Base-by-base conservation (phyloP, 2,888 invertebrate species). In the Lamellibrachia satsuma region DNA sequence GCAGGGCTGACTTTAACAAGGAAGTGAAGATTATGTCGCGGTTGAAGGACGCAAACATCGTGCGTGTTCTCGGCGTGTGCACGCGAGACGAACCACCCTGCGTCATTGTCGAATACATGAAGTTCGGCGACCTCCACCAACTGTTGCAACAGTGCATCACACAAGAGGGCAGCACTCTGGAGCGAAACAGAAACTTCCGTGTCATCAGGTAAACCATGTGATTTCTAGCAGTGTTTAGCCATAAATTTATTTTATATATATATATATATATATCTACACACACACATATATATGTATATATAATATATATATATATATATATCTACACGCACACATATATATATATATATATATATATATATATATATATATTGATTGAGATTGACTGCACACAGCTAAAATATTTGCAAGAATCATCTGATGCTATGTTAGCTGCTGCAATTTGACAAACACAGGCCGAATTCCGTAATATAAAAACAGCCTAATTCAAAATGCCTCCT, bases 91-190 rank as follows among this genome's bases (percentile, higher is more conserved):
- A 98, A 95, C 98, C 98, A 7, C 98, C 98, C 95, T 98, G 98
- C 96, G 98, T 98, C 95, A 97, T 98, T n/a, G 97, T 98, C 95
- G 98, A 98, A 96, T 98, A 98, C 96, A 98, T 98, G 96, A 98
- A 98, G 96, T 98, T 98, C 94, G 98, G 98, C 52, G 98, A 98
- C 96, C 97, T 99, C 93, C 98, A 98, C 94, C 97, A 97, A 96
- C 98, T 97, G 97, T 97, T 98, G 91, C 97, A 98, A 95, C 97
- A 98, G 22, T 97, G 98, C 95, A 96, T 97, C 92, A 22, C 52
- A 91, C 52, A 98, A 98, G 96, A 75, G 75, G 75, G 75, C 75
- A 93, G 92, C 91, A 97, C 98, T 91, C 97, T 96, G 52, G 97
- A 97, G 92, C 94, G 94, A 94, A 95, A 95, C 52, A 95, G 60